These are phyloP conservation scores for Heterocephalus glaber DNA, from an alignment of 2,113 vertebrate genomes.

Conservation along the genomic window DNA sequence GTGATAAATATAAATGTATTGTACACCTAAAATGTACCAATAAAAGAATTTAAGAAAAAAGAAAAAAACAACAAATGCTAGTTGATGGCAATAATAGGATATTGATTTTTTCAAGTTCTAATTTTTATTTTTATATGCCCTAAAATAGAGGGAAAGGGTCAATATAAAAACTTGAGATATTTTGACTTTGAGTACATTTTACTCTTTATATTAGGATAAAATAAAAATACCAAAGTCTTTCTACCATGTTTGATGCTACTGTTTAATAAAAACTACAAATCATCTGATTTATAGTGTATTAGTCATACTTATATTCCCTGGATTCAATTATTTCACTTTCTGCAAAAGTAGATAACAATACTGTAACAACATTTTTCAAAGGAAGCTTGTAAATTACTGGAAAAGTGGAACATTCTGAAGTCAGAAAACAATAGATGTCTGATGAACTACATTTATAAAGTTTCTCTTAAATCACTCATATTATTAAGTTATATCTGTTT, in stretches of 20 bases:
- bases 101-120: background rate
- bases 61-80: background rate
- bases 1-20: too few relatives aligned
- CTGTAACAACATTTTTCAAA: background rate
- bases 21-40: too few relatives aligned
- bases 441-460: constrained; percentile 62
- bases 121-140: background rate
- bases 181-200: too few relatives aligned
- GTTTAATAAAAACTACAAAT: constrained; percentile 48
- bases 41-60: too few relatives aligned
- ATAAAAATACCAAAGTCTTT: background rate
- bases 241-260: background rate
- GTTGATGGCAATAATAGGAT: background rate
- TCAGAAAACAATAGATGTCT: constrained; percentile 48
- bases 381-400: constrained; percentile 19
- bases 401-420: constrained; percentile 43
- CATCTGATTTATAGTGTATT: background rate
- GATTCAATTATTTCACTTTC: constrained; percentile 43
- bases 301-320: background rate
- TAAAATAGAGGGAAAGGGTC: background rate
- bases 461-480: constrained; percentile 49
- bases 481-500: constrained; percentile 60
- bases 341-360: background rate
- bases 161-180: background rate
- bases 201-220: constrained; percentile 49